Evolutionary conservation across 2,797 vertebrate species (phyloP), one percentile per base, ranked within the genome.

Genomic region (Hypotaenidia okinawae): DNA sequence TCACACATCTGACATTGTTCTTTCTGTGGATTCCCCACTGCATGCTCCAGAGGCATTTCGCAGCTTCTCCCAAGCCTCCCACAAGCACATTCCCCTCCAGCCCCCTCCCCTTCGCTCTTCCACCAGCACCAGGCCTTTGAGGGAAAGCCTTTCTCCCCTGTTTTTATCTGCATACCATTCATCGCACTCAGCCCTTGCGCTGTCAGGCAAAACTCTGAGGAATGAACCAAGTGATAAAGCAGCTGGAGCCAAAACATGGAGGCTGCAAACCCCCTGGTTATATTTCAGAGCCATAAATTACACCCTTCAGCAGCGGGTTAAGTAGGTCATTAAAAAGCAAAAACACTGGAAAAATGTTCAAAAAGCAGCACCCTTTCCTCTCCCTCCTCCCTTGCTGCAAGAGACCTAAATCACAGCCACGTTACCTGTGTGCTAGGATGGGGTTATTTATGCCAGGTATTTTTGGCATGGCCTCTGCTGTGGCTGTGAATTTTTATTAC

Each of bases 91-190:
- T 81, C 79, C 13, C 27, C 47, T 88, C 37, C 9, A 1, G 45
- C 2, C 25, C 22, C 10, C 32, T 51, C 33, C 43, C 23, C 47
- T 72, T 25, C 3, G 0, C 32, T 13, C 55, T 72, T 84, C 61
- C 58, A 51, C 19, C 25, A 6, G 45, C 0, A 4, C 33, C 58
- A 3, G 4, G 84, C 18, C 87, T 90, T 21, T 52, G 74, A 77
- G 47, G 49, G 58, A 72, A 83, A 76, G 69, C 41, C 77, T 91
- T 92, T 69, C 73, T 90, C 37, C 82, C 28, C 51, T 52, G 76
- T 63, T 94, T 90, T 84, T 92, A 95, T 95, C 94, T 93, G 91
- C 96, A 93, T 93, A 63, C 76, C 93, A 84, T 70, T 63, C 91
- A 6, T 69, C 5, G 63, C 55, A 3, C 73, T 78, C 70, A 76